Base-by-base conservation (phyloP, 2,888 invertebrate species). In the Drosophila ustulata region DNA sequence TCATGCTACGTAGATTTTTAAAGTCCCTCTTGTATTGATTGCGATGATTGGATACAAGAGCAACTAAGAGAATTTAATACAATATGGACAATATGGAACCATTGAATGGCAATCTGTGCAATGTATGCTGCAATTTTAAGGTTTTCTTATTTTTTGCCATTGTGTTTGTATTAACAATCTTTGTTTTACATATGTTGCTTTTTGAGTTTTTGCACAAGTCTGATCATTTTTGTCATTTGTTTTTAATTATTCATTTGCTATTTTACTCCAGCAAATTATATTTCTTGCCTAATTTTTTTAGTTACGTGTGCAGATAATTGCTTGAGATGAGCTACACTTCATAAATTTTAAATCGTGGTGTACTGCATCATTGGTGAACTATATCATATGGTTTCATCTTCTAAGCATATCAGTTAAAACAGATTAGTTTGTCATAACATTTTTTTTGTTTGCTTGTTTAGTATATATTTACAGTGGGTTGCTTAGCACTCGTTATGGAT, bases 391-490 rank as follows among this genome's bases (percentile, higher is more conserved):
- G 13, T 28, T 41, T n/a, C 13, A 13, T 13, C 18, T 55, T 4
- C 11, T 41, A 18, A 41, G 13, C 1, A 11, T n/a, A 23, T 32
- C 18, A 18, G n/a, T 6, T 53, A 13, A 28, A 13, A 8, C n/a
- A 2, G 4, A n/a, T 25, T 41, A 28, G 5, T 26, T 37, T 51
- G n/a, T 5, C 8, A 6, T 55, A 34, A 34, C 13, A 25, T 25
- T 3, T 13, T 25, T n/a, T 43, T 55, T 7, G 28, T 18, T 18
- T 53, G 23, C 23, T 45, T 25, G 32, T 45, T 34, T 13, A 45
- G 4, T n/a, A 56, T 34, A 8, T 56, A 56, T 56, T 45, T 56
- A 56, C 55, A 55, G 8, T 43, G 43, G 30, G 23, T 9, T 32
- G 13, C 2, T 26, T 13, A 39, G 37, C 37, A 26, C 13, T 13